These are phyloP conservation scores for Oscheius sp. DNA, from an alignment of 2,888 invertebrate species.

Conservation along the genomic window DNA sequence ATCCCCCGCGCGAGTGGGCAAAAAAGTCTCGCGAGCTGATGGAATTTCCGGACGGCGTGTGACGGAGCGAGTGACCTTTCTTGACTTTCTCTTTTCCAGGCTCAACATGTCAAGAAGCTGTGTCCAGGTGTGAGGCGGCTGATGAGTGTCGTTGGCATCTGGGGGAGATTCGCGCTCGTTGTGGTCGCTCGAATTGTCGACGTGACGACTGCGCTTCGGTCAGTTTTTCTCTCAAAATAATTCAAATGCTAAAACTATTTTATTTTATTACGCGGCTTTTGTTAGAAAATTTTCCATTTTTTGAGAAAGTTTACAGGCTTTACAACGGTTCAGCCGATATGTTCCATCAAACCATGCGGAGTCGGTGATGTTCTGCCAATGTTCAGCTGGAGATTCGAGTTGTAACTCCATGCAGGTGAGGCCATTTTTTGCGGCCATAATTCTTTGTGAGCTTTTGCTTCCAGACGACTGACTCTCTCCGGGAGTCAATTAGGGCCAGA, in stretches of 20 bases:
- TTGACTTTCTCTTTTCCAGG: conserved; percentile 47
- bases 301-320: conserved; percentile 44
- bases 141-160: conserved; percentile 65
- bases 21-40: conserved; percentile 6
- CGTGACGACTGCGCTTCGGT: conserved; percentile 61
- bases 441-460: no score
- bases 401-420: conserved; percentile 59
- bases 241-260: no score
- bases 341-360: conserved; percentile 58
- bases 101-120: conserved; percentile 59
- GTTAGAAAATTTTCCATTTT: no score
- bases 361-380: conserved; percentile 65
- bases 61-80: no score
- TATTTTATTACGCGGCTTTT: no score
- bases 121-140: conserved; percentile 54
- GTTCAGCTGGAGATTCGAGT: conserved; percentile 51
- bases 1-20: background rate
- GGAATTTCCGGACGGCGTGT: conserved; percentile 18
- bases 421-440: background rate
- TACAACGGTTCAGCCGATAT: conserved; percentile 62
- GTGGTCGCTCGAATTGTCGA: conserved; percentile 41
- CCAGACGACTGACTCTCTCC: background rate
- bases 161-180: conserved; percentile 58
- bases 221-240: no score
- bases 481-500: conserved; percentile 18